A percentile compares a stretch with the other conserved stretches of the same genome.
phyloP scores from a whole-genome alignment of 2,888 invertebrate genomes.

The Sphinx pinastri region DNA sequence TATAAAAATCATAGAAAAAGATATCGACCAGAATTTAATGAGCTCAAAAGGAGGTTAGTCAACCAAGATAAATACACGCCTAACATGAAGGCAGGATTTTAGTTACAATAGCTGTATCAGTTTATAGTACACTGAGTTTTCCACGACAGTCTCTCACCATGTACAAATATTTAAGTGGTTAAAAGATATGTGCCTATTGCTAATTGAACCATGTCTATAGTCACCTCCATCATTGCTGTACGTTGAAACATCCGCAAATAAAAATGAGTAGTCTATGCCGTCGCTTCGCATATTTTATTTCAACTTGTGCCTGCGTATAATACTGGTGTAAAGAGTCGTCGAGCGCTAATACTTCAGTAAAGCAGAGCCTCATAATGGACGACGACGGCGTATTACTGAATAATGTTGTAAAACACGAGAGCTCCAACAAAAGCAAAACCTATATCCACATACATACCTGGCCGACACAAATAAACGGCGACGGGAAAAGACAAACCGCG shows the following conservation, averaged over 20 bases:
- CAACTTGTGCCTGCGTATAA: not conserved
- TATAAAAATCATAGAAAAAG: no score
- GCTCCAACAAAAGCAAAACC: constrained; percentile 13
- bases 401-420: constrained; percentile 25
- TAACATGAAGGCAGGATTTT: no score
- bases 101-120: no score
- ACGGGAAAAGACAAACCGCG: constrained; percentile 66
- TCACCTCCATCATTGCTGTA: not conserved
- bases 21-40: no score
- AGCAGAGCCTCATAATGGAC: constrained; percentile 5
- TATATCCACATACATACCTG: constrained; percentile 22
- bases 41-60: no score
- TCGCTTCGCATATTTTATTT: not conserved
- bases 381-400: constrained; percentile 17
- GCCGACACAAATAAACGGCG: constrained; percentile 50
- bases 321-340: not conserved
- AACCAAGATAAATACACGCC: no score
- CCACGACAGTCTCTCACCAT: no score
- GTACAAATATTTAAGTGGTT: no score
- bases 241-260: not conserved
- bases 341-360: not conserved
- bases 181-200: no score
- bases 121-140: no score
- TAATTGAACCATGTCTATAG: no score
- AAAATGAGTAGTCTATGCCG: not conserved